Conservation (phyloP, 2,113 vertebrate species). For the Phylloscopus whistleri region DNA sequence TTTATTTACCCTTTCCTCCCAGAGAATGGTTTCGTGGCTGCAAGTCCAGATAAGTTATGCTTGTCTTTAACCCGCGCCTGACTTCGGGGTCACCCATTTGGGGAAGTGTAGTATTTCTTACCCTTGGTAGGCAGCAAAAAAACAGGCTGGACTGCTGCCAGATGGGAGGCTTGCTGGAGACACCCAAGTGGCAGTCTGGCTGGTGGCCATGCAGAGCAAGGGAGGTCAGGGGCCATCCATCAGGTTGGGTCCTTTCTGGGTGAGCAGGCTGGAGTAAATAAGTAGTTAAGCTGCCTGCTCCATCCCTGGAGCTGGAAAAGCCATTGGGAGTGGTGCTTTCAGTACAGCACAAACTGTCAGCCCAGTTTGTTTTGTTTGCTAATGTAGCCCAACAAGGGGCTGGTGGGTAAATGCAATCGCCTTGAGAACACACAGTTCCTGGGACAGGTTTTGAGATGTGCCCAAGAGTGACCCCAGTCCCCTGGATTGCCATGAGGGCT, state of each 20-base stretch:
- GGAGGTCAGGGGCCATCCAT: slow-evolving; percentile 33
- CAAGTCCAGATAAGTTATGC: slow-evolving; percentile 52
- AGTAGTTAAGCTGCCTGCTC: slow-evolving; percentile 26
- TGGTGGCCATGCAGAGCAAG: neutral
- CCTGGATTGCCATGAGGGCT: neutral
- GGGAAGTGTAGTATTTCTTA: slow-evolving; percentile 20
- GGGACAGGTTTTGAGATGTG: slow-evolving; percentile 2
- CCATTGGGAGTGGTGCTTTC: slow-evolving; percentile 7
- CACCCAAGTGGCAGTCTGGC: slow-evolving; percentile 22
- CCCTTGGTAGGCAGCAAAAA: neutral
- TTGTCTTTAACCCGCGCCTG: slow-evolving; percentile 32
- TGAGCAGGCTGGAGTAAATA: neutral
- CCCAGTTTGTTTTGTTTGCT: slow-evolving; percentile 51
- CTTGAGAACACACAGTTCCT: slow-evolving; percentile 36
- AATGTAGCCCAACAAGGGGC: slow-evolving; percentile 12
- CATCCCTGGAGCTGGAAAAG: neutral
- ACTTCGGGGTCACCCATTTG: neutral
- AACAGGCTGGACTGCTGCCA: neutral
- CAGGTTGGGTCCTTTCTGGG: slow-evolving; percentile 32
- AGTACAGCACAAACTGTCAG: neutral
- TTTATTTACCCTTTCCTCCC: slow-evolving; percentile 71
- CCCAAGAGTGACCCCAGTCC: neutral
- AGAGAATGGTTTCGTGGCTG: slow-evolving; percentile 39
- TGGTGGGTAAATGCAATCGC: neutral
- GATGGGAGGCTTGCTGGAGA: slow-evolving; percentile 24